Conservation (phyloP, 2,113 vertebrate species). For the Genyomyrus donnyi region DNA sequence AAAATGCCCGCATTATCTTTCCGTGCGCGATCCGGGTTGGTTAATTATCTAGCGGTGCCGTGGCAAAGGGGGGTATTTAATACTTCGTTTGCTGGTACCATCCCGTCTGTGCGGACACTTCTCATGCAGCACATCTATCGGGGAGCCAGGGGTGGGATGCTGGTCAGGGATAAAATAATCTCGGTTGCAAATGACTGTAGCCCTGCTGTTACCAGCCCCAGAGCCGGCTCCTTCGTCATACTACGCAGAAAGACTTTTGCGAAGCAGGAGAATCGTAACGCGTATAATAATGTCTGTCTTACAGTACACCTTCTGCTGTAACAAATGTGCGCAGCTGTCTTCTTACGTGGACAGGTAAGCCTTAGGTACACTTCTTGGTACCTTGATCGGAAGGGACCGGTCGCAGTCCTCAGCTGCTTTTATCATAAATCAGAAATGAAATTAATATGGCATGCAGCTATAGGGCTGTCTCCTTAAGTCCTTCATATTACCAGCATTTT, state of each 20-base stretch:
- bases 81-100: not conserved
- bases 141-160: not conserved
- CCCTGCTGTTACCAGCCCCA: not conserved
- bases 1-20: not conserved
- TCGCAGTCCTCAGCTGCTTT: not conserved
- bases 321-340: not conserved
- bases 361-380: not conserved
- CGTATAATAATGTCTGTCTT: not conserved
- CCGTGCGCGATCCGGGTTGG: not conserved
- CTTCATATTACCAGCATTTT: not conserved
- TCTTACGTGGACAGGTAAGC: slow-evolving; percentile 11
- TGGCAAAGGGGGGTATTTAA: not conserved
- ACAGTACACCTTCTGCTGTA: slow-evolving; percentile 10
- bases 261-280: not conserved
- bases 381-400: not conserved
- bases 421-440: not conserved
- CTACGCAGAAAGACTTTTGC: not conserved
- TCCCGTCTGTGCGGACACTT: not conserved
- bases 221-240: not conserved
- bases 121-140: not conserved
- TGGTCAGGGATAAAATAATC: not conserved
- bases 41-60: not conserved
- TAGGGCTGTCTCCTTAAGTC: not conserved
- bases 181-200: not conserved
- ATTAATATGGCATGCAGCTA: not conserved